Percentiles rank a stretch among this genome's conserved stretches.
Conservation (phyloP, 2,113 vertebrate genomes). For the Ovibos moschatus region DNA sequence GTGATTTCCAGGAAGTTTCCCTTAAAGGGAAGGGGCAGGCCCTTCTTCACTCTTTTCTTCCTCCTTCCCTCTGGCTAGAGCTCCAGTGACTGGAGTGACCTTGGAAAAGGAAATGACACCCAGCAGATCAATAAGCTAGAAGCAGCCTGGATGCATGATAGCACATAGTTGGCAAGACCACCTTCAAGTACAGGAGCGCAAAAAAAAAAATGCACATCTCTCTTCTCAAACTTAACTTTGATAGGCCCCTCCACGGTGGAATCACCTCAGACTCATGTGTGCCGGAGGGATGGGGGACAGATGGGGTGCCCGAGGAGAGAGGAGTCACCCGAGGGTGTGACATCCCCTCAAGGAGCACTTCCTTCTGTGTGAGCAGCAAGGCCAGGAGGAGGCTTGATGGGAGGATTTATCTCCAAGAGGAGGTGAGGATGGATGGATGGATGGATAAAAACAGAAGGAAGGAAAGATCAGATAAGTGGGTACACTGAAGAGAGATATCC, state of each 20-base stretch:
- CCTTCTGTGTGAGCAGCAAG: neutral
- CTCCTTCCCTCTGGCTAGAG: neutral
- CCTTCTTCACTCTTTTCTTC: neutral
- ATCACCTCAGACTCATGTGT: neutral
- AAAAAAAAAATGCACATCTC: neutral
- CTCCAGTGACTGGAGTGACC: neutral
- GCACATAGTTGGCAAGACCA: neutral
- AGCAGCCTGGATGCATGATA: neutral
- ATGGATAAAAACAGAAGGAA: neutral
- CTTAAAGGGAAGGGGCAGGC: neutral
- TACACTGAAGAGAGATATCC: neutral
- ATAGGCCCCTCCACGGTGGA: neutral
- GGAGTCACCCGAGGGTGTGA: neutral
- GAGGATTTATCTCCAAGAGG: neutral
- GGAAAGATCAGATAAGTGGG: neutral
- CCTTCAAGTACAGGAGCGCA: neutral
- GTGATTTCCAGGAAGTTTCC: neutral
- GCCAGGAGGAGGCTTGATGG: neutral
- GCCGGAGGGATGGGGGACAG: neutral
- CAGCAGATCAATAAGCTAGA: neutral
- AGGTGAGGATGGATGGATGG: neutral
- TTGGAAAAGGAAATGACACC: constrained; percentile 9
- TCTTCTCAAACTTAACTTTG: neutral
- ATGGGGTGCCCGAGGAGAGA: neutral
- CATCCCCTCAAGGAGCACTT: neutral